phyloP scores from a whole-genome alignment of 2,113 vertebrate genomes.

The Sylvia atricapilla region DNA sequence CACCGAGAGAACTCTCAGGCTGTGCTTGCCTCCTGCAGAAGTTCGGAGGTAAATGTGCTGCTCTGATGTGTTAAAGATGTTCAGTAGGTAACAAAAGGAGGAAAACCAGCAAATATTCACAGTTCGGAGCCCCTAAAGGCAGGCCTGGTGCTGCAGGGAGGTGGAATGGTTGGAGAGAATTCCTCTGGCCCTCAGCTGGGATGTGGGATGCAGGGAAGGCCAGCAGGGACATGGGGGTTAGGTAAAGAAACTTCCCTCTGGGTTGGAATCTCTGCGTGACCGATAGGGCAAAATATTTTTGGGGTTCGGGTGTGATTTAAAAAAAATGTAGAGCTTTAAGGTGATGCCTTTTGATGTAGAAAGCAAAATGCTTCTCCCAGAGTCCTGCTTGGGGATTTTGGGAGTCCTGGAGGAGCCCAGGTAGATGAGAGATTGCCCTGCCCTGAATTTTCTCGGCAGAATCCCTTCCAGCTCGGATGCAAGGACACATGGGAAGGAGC shows the following conservation, averaged over 20 bases:
- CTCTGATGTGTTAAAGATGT: background rate
- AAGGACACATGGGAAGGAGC: background rate
- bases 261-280: background rate
- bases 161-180: rapidly evolving
- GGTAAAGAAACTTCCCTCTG: background rate
- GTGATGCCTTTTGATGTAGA: background rate
- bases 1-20: background rate
- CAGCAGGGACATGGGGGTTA: background rate
- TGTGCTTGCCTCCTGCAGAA: background rate
- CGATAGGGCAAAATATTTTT: background rate
- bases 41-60: background rate
- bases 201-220: background rate
- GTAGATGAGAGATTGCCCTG: background rate
- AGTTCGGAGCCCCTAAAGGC: background rate
- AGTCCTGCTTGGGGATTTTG: background rate
- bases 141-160: background rate
- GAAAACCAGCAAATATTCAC: background rate
- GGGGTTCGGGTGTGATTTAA: background rate
- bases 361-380: background rate
- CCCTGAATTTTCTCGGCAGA: background rate
- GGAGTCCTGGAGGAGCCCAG: background rate
- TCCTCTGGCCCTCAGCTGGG: background rate
- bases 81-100: background rate
- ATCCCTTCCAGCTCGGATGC: background rate
- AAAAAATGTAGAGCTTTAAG: background rate